Evolutionary conservation across 2,888 invertebrate genomes (phyloP), one percentile per base, ranked within the genome.

Genomic region (Cerastoderma edule): DNA sequence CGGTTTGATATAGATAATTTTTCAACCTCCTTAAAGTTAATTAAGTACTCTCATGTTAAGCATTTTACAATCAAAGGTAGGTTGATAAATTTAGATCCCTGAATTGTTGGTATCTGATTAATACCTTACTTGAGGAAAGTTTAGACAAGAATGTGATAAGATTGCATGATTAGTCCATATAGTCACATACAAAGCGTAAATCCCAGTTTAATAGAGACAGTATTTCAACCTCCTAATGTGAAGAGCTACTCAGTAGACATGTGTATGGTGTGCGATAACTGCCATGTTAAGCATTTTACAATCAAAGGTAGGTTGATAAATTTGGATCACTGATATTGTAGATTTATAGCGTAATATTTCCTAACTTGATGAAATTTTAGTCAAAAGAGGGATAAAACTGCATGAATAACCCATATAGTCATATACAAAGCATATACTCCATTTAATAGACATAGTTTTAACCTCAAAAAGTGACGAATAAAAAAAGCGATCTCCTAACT

Each of bases 401-500:
- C n/a, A n/a, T n/a, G n/a, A n/a, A n/a, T n/a, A n/a, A n/a, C n/a
- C n/a, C n/a, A n/a, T n/a, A n/a, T n/a, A n/a, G n/a, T n/a, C n/a
- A n/a, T n/a, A n/a, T n/a, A n/a, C n/a, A n/a, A n/a, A n/a, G n/a
- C n/a, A n/a, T n/a, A n/a, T n/a, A n/a, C n/a, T n/a, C n/a, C n/a
- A n/a, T 88, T 16, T 74, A 93, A 33, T 92, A 92, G 72, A 87
- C 92, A 27, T 71, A 89, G 16, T 93, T 93, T 75, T 83, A 81
- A n/a, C 93, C 93, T 22, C 78, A 80, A 2, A 66, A 76, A 82
- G n/a, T n/a, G n/a, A n/a, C n/a, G n/a, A 92, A 46, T 84, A 91
- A 46, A 92, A 92, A 88, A 92, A 93, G 80, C 93, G 93, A 83
- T 93, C 93, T 72, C n/a, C n/a, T n/a, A n/a, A n/a, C n/a, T n/a